A percentile compares a stretch with the other conserved stretches of the same genome.
Conservation (phyloP, 2,888 invertebrate genomes). For the Trichogramma evanescens region DNA sequence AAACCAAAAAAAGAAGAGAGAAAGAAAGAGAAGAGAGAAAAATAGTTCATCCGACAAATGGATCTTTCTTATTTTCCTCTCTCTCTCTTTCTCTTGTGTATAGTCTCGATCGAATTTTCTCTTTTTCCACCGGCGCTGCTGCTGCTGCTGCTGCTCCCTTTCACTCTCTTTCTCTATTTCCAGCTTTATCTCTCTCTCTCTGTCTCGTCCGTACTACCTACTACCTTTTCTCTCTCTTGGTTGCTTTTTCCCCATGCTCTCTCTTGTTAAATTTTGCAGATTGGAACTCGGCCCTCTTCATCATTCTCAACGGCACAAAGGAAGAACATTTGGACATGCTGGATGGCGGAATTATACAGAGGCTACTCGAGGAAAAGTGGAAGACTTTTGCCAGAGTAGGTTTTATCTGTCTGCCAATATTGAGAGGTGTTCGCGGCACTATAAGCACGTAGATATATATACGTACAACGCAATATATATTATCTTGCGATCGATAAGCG, state of each 20-base stretch:
- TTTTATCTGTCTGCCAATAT: conserved; percentile 5
- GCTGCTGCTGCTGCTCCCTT: not conserved
- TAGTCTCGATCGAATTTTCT: too few relatives aligned
- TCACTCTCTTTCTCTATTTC: not conserved
- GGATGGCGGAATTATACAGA: conserved; percentile 95
- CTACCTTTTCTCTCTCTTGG: conserved; percentile 1
- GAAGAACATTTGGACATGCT: conserved; percentile 98
- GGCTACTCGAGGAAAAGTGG: conserved; percentile 97
- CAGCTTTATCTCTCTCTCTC: too few relatives aligned
- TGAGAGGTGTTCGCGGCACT: too few relatives aligned
- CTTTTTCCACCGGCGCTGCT: too few relatives aligned
- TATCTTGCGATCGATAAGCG: too few relatives aligned
- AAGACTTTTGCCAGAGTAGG: conserved; percentile 91
- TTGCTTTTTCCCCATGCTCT: not conserved
- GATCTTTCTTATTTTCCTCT: conserved; percentile 3
- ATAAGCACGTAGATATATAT: too few relatives aligned
- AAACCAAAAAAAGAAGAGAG: not conserved
- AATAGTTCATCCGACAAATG: conserved; percentile 15
- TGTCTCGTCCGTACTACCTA: not conserved
- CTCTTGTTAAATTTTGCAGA: conserved; percentile 55
- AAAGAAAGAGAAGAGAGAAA: not conserved
- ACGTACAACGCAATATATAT: too few relatives aligned
- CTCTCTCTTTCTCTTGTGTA: not conserved
- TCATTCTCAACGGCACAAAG: conserved; percentile 94
- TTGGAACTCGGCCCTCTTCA: conserved; percentile 97